Base-by-base conservation (phyloP, 2,888 invertebrate genomes). In the Fragum whitleyi region DNA sequence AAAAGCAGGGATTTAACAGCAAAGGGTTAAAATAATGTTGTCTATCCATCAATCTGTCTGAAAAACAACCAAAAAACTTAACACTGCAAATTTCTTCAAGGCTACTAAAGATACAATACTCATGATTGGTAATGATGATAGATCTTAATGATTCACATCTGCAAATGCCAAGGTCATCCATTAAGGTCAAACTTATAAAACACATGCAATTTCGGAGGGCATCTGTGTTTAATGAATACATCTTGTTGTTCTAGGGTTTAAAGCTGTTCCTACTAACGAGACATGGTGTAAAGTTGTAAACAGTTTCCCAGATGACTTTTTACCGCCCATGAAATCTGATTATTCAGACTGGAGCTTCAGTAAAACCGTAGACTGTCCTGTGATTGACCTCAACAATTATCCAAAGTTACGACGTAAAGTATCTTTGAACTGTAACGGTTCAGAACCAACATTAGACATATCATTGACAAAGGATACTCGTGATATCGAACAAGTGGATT, bases 321-420 rank as follows among this genome's bases (percentile, higher is more conserved):
- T 65, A 21, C 55, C 70, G 19, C 36, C 53, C 7, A 55, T 55
- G 55, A 21, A 11, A 29, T 53, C 70, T n/a, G 16, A 53, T 16
- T 70, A 28, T 21, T 36, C 57, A 1, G 73, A 73, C 26, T 73
- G 73, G 73, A 61, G 36, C 19, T 73, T 62, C 42, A 73, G 14
- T 28, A 73, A 32, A 47, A 73, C 42, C 2, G 62, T 73, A 23
- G 3, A 42, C 11, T 73, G 73, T 47, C 73, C 73, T 2, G 29
- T 19, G 14, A 28, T 73, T n/a, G 29, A 36, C 26, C 42, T 62
- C 5, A 62, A 51, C 11, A 47, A 61, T 14, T 32, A 62, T 29
- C 62, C 73, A 36, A n/a, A 32, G n/a, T 26, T 47, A 29, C 61
- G 73, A 36, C 42, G n/a, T 9, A 73, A 73, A 47, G 51, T 62